phyloP scores from a whole-genome alignment of 2,113 vertebrate species.

The Sebastes fasciatus region DNA sequence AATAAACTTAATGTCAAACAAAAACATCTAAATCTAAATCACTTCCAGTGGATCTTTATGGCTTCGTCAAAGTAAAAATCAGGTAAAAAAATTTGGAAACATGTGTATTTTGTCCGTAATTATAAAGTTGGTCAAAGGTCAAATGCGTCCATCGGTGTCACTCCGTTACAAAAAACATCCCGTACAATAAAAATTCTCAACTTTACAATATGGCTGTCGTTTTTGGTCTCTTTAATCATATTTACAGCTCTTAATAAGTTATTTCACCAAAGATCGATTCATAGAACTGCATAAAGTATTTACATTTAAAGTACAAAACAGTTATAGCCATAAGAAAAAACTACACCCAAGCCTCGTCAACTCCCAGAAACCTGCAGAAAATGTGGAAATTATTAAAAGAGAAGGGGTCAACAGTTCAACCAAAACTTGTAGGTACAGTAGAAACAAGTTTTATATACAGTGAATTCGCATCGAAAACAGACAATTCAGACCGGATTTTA shows the following conservation, averaged over 20 bases:
- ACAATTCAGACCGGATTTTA: neutral
- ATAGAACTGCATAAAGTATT: constrained; percentile 11
- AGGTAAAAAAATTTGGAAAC: neutral
- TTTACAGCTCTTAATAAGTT: constrained; percentile 9
- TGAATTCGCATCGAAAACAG: neutral
- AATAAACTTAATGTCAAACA: neutral
- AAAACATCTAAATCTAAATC: neutral
- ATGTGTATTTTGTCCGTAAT: neutral
- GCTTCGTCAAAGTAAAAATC: constrained; percentile 33
- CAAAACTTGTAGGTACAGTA: neutral
- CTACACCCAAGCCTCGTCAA: neutral
- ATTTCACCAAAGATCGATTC: neutral
- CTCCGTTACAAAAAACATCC: constrained; percentile 28
- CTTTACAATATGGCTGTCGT: constrained; percentile 50
- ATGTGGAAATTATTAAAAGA: neutral
- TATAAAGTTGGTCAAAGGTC: constrained; percentile 6
- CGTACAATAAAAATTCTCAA: neutral
- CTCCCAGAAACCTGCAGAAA: neutral
- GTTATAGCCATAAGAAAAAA: constrained; percentile 6
- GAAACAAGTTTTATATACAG: constrained; percentile 4
- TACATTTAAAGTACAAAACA: constrained; percentile 41
- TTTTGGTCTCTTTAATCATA: constrained; percentile 59
- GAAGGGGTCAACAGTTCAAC: neutral
- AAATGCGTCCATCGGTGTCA: constrained; percentile 1
- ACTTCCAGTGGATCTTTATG: constrained; percentile 20